phyloP scores from a whole-genome alignment of 2,888 invertebrate species.

The Stictocephala bisonia region DNA sequence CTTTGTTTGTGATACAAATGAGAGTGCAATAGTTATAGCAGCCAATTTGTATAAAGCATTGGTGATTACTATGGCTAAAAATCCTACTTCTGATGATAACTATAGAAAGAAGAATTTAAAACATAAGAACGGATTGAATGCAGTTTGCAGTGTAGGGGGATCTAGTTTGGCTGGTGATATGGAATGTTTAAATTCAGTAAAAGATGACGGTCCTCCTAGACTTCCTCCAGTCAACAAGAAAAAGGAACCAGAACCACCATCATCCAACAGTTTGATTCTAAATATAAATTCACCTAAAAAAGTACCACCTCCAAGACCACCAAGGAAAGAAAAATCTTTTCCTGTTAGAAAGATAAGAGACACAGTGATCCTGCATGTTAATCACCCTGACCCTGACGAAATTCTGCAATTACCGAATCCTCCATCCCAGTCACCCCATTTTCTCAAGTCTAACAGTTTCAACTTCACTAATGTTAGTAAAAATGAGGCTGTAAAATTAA shows the following conservation, averaged over 20 bases:
- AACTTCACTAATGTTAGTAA: constrained; percentile 15
- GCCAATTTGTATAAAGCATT: constrained; percentile 91
- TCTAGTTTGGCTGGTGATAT: constrained; percentile 41
- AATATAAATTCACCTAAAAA: constrained; percentile 11
- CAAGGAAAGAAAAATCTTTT: constrained; percentile 37
- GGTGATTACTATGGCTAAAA: constrained; percentile 78
- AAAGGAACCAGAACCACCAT: background rate
- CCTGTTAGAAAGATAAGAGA: background rate
- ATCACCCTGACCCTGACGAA: constrained; percentile 12
- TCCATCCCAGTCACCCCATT: constrained; percentile 15
- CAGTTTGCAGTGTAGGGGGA: constrained; percentile 40
- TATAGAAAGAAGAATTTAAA: constrained; percentile 63
- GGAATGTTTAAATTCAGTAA: constrained; percentile 22
- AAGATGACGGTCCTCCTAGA: constrained; percentile 15
- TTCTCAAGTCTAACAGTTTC: constrained; percentile 22
- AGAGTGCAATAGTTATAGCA: constrained; percentile 92
- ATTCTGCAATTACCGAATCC: constrained; percentile 19
- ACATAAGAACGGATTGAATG: constrained; percentile 45
- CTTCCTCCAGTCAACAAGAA: constrained; percentile 12
- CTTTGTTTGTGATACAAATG: constrained; percentile 88
- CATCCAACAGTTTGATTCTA: background rate
- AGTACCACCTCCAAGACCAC: constrained; percentile 41
- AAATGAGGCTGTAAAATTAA: background rate
- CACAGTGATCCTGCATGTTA: background rate
- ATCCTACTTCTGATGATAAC: constrained; percentile 18